Base-by-base conservation (phyloP, 2,797 vertebrate species). In the Rhinella marina region DNA sequence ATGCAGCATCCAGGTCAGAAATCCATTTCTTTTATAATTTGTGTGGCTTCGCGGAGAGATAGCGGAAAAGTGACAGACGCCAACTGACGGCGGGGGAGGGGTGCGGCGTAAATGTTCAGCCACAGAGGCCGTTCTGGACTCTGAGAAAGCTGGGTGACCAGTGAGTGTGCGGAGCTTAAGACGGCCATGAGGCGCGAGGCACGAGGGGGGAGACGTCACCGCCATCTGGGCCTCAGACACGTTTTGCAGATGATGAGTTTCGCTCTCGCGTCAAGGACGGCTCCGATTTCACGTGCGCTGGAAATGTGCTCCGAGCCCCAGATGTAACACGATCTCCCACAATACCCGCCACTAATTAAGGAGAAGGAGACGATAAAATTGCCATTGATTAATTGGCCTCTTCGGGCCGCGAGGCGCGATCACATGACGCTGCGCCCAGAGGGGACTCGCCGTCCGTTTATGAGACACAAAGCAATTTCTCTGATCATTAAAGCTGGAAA, bases 381-480 rank as follows among this genome's bases (percentile, higher is more conserved):
- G 54, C 83, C 48, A 86, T 86, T 86, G 84, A 86, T 89, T 89
- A 89, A 89, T 89, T 81, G 82, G 82, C 27, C 56, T 80, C 68
- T 9, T 64, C 5, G 13, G 23, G 66, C 78, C 0, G 41, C 7
- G 12, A 29, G n/a, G 66, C 21, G 32, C 59, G 88, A 86, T 89
- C 70, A 50, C 29, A 70, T 89, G 84, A 78, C 84, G 27, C 61
- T 6, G 72, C 41, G 52, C 23, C 57, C 87, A 66, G 68, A 48
- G 61, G 59, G 61, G 78, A 86, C 32, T 27, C 57, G 73, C n/a
- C 62, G 27, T 70, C 84, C 80, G 25, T 62, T 83, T 85, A 61
- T 77, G 61, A 48, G 73, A 29, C 78, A 68, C 88, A 82, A 76
- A 86, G 84, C 73, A 59, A 64, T 84, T 54, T 83, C 88, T 86